phyloP scores from a whole-genome alignment of 1,140 invertebrate genomes.

The Panulirus ornatus region DNA sequence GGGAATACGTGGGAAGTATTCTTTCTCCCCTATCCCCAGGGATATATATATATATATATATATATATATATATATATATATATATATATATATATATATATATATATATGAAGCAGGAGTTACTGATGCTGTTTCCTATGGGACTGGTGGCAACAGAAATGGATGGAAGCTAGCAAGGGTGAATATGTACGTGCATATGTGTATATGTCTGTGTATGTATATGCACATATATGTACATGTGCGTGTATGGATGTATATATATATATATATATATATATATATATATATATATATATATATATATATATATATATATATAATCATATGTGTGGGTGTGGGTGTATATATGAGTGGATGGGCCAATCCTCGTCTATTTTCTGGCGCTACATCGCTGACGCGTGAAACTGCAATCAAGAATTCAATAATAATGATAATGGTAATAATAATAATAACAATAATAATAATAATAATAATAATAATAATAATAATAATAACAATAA shows the following conservation, averaged over 20 bases:
- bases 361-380: no score
- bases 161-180: no score
- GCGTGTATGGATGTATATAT: no score
- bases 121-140: neutral
- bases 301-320: no score
- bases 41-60: neutral
- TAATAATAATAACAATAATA: neutral
- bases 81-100: neutral
- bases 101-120: no score
- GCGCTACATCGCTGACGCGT: no score
- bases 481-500: neutral
- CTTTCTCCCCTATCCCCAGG: no score
- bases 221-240: constrained; percentile 18
- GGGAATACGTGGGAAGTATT: no score
- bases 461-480: neutral
- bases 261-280: constrained; percentile 2
- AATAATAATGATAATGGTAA: no score
- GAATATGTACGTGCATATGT: constrained; percentile 7
- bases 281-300: neutral
- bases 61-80: neutral
- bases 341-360: no score
- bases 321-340: no score
- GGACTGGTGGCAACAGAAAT: neutral
- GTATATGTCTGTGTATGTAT: constrained; percentile 25
- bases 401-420: no score